Conservation (phyloP, 2,113 vertebrate genomes). For the Leptosomus discolor region DNA sequence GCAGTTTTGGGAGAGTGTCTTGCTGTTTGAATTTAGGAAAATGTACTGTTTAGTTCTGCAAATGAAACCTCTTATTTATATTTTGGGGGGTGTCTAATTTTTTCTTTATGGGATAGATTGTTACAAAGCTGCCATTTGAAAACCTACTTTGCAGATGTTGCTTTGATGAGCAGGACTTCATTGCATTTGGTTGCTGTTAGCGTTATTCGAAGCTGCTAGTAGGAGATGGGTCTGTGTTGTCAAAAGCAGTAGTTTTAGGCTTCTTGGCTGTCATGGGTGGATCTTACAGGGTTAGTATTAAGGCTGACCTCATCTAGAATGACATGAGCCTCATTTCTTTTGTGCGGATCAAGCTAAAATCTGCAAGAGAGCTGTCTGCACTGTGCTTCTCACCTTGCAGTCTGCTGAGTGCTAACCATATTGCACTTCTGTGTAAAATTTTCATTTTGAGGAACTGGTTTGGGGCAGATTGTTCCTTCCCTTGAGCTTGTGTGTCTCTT, state of each 20-base stretch:
- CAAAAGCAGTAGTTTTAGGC: background rate
- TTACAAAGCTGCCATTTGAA: background rate
- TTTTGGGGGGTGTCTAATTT: background rate
- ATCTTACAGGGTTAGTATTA: background rate
- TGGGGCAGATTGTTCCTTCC: background rate
- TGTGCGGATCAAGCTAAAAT: background rate
- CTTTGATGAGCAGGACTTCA: background rate
- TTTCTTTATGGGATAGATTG: background rate
- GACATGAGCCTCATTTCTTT: background rate
- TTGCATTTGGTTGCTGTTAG: background rate
- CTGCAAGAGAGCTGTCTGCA: background rate
- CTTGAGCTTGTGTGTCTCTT: background rate
- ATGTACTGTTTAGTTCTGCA: background rate
- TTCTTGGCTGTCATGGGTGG: background rate
- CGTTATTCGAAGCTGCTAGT: background rate
- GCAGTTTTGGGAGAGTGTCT: background rate
- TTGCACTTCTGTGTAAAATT: background rate
- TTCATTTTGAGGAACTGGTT: background rate
- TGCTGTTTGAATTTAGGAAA: background rate
- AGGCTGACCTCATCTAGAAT: background rate
- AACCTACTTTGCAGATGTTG: background rate
- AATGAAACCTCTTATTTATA: background rate
- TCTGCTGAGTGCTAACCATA: background rate
- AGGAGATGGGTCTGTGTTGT: background rate
- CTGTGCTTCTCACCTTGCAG: background rate